These are phyloP conservation scores for Eudorcas thomsonii DNA, from an alignment of 2,113 vertebrate species.

Conservation along the genomic window DNA sequence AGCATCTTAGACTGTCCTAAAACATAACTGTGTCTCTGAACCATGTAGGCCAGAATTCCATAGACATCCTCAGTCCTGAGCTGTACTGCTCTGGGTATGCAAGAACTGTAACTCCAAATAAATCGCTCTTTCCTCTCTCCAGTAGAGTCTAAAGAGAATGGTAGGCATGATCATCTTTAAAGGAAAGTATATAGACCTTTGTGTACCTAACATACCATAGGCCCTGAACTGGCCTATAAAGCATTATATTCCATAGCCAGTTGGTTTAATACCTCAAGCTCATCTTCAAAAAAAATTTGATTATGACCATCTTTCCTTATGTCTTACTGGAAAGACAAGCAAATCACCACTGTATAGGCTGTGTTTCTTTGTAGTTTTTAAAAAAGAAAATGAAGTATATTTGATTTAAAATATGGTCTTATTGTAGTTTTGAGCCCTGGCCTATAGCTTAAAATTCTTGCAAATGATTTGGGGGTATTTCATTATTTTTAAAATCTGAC, in stretches of 20 bases:
- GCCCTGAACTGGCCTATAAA: not conserved
- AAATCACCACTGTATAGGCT: not conserved
- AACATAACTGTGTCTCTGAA: not conserved
- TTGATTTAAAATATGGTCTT: not conserved
- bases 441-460: slow-evolving; percentile 8
- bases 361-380: not conserved
- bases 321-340: not conserved
- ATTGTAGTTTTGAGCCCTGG: not conserved
- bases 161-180: not conserved
- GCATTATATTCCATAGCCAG: not conserved
- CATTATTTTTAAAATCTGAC: slow-evolving; percentile 1
- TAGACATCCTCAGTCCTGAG: not conserved
- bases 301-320: not conserved
- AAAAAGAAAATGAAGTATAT: not conserved
- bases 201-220: not conserved
- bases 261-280: not conserved
- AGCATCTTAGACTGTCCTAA: not conserved
- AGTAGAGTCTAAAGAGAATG: not conserved
- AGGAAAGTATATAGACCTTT: not conserved
- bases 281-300: not conserved
- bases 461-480: not conserved
- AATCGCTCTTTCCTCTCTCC: not conserved
- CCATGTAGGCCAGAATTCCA: not conserved
- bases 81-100: not conserved
- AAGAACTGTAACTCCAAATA: not conserved